Conservation (phyloP, 1,140 invertebrate genomes). For the Portunus trituberculatus region DNA sequence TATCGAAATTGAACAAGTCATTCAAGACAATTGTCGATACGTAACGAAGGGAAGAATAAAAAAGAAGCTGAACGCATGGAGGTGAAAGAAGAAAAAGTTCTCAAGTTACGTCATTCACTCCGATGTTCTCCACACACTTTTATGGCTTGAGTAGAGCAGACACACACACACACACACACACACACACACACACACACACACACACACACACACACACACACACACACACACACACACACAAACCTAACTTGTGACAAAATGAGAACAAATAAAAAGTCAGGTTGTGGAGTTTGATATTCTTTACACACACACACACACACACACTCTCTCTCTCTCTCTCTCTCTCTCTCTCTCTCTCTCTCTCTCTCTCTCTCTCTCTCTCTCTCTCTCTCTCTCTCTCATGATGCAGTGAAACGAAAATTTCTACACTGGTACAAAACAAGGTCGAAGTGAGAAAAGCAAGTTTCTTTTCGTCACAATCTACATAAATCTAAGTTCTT, state of each 20-base stretch:
- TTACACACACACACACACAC: neutral
- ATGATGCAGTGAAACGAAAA: neutral
- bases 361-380: neutral
- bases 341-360: neutral
- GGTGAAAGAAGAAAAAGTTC: no score
- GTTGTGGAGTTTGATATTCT: neutral
- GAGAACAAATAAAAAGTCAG: neutral
- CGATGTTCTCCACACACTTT: no score
- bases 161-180: no score
- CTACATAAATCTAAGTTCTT: neutral
- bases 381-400: neutral
- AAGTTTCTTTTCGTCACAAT: neutral
- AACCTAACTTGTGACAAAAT: neutral
- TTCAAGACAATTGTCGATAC: no score
- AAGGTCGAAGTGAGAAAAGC: neutral
- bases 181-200: no score
- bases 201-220: no score
- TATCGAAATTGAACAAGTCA: no score
- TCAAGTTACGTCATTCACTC: no score
- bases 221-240: neutral
- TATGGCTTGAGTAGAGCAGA: no score
- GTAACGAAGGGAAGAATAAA: no score
- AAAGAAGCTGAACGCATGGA: no score
- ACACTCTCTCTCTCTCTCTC: neutral
- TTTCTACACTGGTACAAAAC: neutral